A percentile compares a stretch with the other conserved stretches of the same genome.
phyloP scores from a whole-genome alignment of 2,113 vertebrate genomes.

The Xerus inauris region DNA sequence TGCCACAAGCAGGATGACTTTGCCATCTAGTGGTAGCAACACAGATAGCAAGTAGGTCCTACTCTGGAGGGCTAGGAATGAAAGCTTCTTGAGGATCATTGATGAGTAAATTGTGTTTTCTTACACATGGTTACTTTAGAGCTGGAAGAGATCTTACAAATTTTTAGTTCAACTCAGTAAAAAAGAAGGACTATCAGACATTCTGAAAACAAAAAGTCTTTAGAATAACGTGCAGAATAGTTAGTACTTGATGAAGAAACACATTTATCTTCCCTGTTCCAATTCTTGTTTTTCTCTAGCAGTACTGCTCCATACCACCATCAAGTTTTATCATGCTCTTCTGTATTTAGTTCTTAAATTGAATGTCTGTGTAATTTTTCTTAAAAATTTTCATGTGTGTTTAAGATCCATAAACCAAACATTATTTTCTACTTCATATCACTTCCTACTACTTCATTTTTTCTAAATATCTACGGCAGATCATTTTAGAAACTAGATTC shows the following conservation, averaged over 20 bases:
- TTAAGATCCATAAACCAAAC: not conserved
- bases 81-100: not conserved
- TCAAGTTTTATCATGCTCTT: not conserved
- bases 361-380: not conserved
- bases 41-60: not conserved
- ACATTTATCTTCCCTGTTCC: not conserved
- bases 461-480: not conserved
- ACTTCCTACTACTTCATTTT: not conserved
- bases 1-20: not conserved
- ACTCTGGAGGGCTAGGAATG: no score
- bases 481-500: not conserved
- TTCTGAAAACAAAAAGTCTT: not conserved
- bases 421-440: not conserved
- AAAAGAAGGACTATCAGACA: not conserved
- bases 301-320: not conserved
- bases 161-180: not conserved
- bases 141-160: not conserved
- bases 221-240: not conserved
- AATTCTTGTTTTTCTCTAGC: not conserved
- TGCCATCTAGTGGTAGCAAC: slow-evolving; percentile 79
- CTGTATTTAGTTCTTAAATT: slow-evolving; percentile 25
- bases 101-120: not conserved
- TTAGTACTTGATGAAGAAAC: not conserved
- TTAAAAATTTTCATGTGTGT: slow-evolving; percentile 6
- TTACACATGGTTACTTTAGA: not conserved